phyloP scores from a whole-genome alignment of 2,888 invertebrate species.

The Chymomyza amoena region DNA sequence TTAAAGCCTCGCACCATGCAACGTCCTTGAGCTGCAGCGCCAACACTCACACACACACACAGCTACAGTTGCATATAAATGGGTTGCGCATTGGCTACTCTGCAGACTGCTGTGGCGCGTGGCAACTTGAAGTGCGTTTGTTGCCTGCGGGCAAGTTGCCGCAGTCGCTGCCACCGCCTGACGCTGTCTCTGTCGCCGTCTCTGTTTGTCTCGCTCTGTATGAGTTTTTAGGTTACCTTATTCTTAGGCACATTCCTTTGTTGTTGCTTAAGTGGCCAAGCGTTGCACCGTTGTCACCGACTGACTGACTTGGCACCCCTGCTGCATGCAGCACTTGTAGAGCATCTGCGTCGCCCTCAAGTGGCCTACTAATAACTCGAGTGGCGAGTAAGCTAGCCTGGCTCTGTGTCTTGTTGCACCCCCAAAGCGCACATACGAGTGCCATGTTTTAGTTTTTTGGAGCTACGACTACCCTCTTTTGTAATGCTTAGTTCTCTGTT shows the following conservation, averaged over 20 bases:
- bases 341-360: constrained; percentile 52
- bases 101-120: constrained; percentile 20
- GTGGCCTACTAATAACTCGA: constrained; percentile 68
- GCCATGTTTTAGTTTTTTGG: neutral
- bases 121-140: constrained; percentile 63
- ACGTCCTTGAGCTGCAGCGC: constrained; percentile 57
- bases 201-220: neutral
- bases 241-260: constrained; percentile 58
- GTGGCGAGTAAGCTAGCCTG: constrained; percentile 16
- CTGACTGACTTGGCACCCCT: constrained; percentile 5
- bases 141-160: constrained; percentile 43
- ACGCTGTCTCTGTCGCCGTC: neutral
- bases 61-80: constrained; percentile 10
- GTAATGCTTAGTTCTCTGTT: constrained; percentile 4
- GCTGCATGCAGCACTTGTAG: constrained; percentile 65
- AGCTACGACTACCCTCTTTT: neutral
- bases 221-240: constrained; percentile 66
- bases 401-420: neutral
- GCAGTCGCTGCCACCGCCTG: neutral
- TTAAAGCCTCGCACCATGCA: constrained; percentile 28
- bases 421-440: neutral
- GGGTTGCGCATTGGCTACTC: constrained; percentile 35
- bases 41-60: constrained; percentile 22
- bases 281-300: constrained; percentile 19
- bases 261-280: constrained; percentile 49